A percentile compares a stretch with the other conserved stretches of the same genome.
These are phyloP conservation scores for Prinia subflava DNA, from an alignment of 2,113 vertebrate genomes.

Conservation along the genomic window DNA sequence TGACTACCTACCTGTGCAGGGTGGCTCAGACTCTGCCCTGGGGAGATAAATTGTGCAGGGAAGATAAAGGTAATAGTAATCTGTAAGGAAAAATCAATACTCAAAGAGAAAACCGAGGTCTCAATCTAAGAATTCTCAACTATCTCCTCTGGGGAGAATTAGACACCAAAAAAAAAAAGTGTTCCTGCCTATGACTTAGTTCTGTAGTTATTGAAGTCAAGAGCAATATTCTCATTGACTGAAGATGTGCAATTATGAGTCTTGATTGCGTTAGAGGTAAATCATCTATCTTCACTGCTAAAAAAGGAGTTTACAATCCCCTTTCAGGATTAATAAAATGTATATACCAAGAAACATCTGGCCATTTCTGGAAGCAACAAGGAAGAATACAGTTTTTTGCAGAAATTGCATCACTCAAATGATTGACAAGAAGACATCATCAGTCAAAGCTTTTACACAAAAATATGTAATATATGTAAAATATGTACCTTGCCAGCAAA, in stretches of 20 bases:
- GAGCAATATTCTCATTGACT: neutral
- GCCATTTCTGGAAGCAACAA: neutral
- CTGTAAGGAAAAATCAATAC: neutral
- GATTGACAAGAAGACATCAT: neutral
- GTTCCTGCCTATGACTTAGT: neutral
- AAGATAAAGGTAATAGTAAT: neutral
- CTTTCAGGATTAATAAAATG: neutral
- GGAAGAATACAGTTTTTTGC: neutral
- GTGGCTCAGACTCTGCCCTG: neutral
- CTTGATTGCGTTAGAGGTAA: neutral
- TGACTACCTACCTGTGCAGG: neutral
- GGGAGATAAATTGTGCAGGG: neutral
- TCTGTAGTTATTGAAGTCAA: slow-evolving; percentile 5
- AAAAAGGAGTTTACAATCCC: neutral
- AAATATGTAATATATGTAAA: neutral
- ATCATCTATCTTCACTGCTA: neutral
- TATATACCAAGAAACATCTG: neutral
- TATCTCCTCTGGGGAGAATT: neutral
- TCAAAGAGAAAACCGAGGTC: neutral
- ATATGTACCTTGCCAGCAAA: neutral
- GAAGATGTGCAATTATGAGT: neutral
- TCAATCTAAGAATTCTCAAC: neutral
- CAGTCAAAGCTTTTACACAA: neutral
- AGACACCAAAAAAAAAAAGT: neutral
- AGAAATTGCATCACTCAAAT: neutral